phyloP scores from a whole-genome alignment of 2,888 invertebrate species.

The Zeuzera pyrina region DNA sequence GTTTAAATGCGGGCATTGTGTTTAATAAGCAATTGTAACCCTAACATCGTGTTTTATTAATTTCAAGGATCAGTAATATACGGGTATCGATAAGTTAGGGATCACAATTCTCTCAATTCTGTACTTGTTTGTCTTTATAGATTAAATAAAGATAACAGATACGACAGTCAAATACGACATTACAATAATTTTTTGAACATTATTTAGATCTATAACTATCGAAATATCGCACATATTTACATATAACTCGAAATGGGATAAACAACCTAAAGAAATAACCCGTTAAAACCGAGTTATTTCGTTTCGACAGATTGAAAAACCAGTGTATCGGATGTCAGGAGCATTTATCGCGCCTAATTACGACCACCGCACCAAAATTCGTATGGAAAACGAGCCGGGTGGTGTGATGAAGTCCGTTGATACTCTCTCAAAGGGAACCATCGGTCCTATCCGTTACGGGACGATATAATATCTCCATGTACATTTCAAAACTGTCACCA shows the following conservation, averaged over 20 bases:
- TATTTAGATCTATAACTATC: slow-evolving; percentile 31
- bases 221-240: slow-evolving; percentile 40
- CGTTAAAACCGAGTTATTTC: slow-evolving; percentile 54
- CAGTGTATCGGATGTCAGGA: slow-evolving; percentile 51
- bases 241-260: slow-evolving; percentile 48
- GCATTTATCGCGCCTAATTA: slow-evolving; percentile 67
- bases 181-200: slow-evolving; percentile 6
- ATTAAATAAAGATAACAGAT: slow-evolving; percentile 7
- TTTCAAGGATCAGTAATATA: slow-evolving; percentile 49
- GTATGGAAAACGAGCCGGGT: slow-evolving; percentile 46
- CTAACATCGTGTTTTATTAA: slow-evolving; percentile 39
- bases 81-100: slow-evolving; percentile 35
- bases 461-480: too few relatives aligned
- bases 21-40: slow-evolving; percentile 30
- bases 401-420: slow-evolving; percentile 40
- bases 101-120: slow-evolving; percentile 7
- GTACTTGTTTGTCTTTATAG: too few relatives aligned
- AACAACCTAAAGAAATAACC: slow-evolving; percentile 52
- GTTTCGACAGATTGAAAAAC: slow-evolving; percentile 51
- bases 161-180: slow-evolving; percentile 11
- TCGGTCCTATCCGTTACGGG: neutral
- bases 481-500: too few relatives aligned
- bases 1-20: slow-evolving; percentile 55
- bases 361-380: slow-evolving; percentile 55
- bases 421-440: slow-evolving; percentile 27